phyloP scores from a whole-genome alignment of 2,797 vertebrate genomes.

The Helostoma temminkii region DNA sequence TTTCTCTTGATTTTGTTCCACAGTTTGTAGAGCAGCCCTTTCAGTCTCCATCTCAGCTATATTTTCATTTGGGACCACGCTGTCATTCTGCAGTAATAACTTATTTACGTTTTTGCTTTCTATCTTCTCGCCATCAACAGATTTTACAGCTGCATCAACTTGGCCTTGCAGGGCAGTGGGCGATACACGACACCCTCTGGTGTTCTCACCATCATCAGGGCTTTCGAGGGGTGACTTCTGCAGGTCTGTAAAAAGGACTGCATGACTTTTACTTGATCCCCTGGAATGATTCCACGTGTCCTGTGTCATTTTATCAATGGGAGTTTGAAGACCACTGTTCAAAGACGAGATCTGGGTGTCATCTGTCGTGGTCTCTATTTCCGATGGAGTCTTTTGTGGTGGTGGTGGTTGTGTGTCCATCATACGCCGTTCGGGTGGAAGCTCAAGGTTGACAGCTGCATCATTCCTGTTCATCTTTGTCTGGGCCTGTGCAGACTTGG shows the following conservation, averaged over 20 bases:
- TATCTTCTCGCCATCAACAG: slow-evolving; percentile 57
- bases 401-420: slow-evolving; percentile 25
- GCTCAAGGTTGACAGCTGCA: slow-evolving; percentile 70
- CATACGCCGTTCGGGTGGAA: slow-evolving; percentile 35
- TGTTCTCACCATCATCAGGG: slow-evolving; percentile 43
- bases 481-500: slow-evolving; percentile 74
- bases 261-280: slow-evolving; percentile 69
- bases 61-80: slow-evolving; percentile 36
- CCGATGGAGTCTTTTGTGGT: slow-evolving; percentile 46
- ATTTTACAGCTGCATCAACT: slow-evolving; percentile 67
- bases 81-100: slow-evolving; percentile 24
- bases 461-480: slow-evolving; percentile 69
- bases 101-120: slow-evolving; percentile 25
- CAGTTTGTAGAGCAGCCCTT: not conserved
- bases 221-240: slow-evolving; percentile 64
- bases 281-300: slow-evolving; percentile 66
- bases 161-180: slow-evolving; percentile 48
- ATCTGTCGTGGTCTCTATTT: slow-evolving; percentile 41
- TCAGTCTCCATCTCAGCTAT: slow-evolving; percentile 56
- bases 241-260: slow-evolving; percentile 56
- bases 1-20: slow-evolving; percentile 17
- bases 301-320: slow-evolving; percentile 53
- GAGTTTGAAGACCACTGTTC: slow-evolving; percentile 35
- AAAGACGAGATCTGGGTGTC: slow-evolving; percentile 49
- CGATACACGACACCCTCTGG: slow-evolving; percentile 61